phyloP scores from a whole-genome alignment of 92 coral and sea anemone genomes.

The Umimayanthus chanpuru region DNA sequence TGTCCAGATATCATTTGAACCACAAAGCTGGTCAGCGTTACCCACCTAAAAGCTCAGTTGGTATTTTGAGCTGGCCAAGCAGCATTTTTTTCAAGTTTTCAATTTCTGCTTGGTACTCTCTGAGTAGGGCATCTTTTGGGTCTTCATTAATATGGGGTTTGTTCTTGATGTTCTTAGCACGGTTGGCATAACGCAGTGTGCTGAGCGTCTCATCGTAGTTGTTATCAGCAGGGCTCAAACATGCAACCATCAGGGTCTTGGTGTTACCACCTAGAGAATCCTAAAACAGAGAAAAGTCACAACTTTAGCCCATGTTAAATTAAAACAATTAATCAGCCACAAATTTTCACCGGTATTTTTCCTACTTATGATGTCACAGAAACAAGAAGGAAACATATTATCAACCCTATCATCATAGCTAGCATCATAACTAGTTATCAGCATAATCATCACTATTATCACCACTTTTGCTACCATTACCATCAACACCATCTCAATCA shows the following conservation, averaged over 20 bases:
- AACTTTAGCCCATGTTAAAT: background rate
- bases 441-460: background rate
- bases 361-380: too few relatives aligned
- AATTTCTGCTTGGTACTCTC: constrained; percentile 90
- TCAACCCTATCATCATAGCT: background rate
- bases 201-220: constrained; percentile 97
- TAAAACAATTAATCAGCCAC: too few relatives aligned
- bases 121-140: constrained; percentile 93
- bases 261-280: constrained; percentile 96
- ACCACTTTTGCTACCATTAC: background rate
- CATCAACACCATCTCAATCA: background rate
- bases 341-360: too few relatives aligned
- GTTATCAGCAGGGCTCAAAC: constrained; percentile 97
- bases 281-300: constrained; percentile 35
- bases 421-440: background rate
- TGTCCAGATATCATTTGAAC: too few relatives aligned
- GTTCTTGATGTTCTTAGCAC: constrained; percentile 97
- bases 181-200: constrained; percentile 94
- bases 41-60: constrained; percentile 71
- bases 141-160: constrained; percentile 97
- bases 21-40: background rate
- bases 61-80: constrained; percentile 91
- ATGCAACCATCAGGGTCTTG: constrained; percentile 96
- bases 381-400: too few relatives aligned
- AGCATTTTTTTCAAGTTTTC: constrained; percentile 88